Base-by-base conservation (phyloP, 2,797 vertebrate species). In the Melanogrammus aeglefinus region DNA sequence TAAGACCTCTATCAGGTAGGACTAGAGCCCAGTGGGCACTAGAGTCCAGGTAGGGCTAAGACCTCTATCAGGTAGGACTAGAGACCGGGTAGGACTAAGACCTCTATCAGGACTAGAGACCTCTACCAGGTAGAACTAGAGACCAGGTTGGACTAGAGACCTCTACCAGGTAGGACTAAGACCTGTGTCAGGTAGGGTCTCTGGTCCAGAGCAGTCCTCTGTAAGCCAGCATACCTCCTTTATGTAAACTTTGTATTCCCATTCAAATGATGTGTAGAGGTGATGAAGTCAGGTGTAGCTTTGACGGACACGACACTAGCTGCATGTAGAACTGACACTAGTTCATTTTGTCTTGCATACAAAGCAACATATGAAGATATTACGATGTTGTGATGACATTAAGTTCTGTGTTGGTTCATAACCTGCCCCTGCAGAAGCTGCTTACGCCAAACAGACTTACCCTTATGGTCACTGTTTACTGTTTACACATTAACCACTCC, bases 31-130 rank as follows among this genome's bases (percentile, higher is more conserved):
- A n/a, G n/a, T n/a, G n/a, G n/a, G n/a, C n/a, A n/a, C n/a, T n/a
- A n/a, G n/a, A n/a, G n/a, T n/a, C 7, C 27, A 71, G 70, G 57
- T 8, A 7, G 57, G 57, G 9, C 57, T 66, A 27, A 72, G 9
- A 24, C 4, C 39, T 41, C 10, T 1, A 97, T 33, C 41, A 27
- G 72, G 31, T 73, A 35, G 31, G 33, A 6, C 72, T 36, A 16
- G 18, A 12, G 6, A 97, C 31, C 41, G 14, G 72, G 31, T 73
- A 35, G 31, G 33, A 16, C 72, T 35, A 16, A 31, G 3, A 21
- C 31, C 24, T 31, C 1, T 31, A 31, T 3, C 31, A 21, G 51
- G 51, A 7, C 51, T 57, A 31, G 1, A 27, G 57, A 66, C 57
- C 57, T 66, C 2, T 21, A 27, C 6, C 57, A 66, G 57, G 57